Percentiles rank a stretch among this genome's conserved stretches.
Conservation (phyloP, 2,888 invertebrate species). For the Tiliacea citrago region DNA sequence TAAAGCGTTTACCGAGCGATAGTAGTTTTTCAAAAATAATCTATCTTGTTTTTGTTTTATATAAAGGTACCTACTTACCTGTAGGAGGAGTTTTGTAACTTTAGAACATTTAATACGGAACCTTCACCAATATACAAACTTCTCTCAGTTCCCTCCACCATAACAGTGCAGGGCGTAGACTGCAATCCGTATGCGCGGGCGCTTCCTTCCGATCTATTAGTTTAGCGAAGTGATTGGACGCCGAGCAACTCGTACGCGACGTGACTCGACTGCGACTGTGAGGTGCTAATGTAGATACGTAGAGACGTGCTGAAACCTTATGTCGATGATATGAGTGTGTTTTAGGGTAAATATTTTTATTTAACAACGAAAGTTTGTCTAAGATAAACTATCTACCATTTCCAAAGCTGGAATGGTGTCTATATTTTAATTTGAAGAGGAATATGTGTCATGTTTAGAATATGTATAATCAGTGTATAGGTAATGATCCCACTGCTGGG, state of each 20-base stretch:
- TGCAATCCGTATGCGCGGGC: constrained; percentile 81
- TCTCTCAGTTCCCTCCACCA: background rate
- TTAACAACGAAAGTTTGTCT: no score
- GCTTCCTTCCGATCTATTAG: constrained; percentile 85
- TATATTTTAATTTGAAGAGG: background rate
- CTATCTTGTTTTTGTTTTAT: background rate
- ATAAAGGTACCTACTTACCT: background rate
- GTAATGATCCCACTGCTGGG: no score
- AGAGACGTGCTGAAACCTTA: constrained; percentile 10
- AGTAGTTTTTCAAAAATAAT: background rate
- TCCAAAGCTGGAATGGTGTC: background rate
- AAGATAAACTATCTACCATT: no score
- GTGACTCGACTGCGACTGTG: constrained; percentile 80
- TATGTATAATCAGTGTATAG: no score
- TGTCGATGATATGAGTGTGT: constrained; percentile 19
- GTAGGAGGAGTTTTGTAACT: background rate
- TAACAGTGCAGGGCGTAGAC: constrained; percentile 68
- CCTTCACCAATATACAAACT: background rate
- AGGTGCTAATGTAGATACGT: constrained; percentile 41
- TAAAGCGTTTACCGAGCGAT: background rate
- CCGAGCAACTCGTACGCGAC: constrained; percentile 78
- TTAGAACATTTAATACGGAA: constrained; percentile 25
- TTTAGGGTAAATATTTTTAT: constrained; percentile 1
- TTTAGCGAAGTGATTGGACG: constrained; percentile 87
- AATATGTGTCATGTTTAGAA: background rate